Percentiles rank a stretch among this genome's conserved stretches.
Evolutionary conservation across 2,888 invertebrate genomes (phyloP).

Genomic region (Drosophila anomelani): DNA sequence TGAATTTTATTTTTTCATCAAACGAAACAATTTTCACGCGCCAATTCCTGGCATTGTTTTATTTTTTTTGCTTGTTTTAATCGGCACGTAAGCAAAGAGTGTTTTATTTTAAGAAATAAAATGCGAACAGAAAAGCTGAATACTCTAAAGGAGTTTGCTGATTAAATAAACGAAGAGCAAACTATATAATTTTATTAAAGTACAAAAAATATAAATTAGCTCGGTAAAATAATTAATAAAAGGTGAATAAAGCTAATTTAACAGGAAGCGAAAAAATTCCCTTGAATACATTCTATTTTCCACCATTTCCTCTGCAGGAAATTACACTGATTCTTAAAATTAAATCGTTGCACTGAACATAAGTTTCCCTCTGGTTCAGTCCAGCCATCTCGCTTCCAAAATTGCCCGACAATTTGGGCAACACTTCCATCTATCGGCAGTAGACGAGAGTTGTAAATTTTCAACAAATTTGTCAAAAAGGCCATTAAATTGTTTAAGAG

Average conservation of each 20-base stretch:
- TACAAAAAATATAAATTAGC: not conserved
- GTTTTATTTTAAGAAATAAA: slow-evolving; percentile 64
- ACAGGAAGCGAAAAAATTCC: not conserved
- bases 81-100: slow-evolving; percentile 68
- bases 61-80: slow-evolving; percentile 43
- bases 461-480: slow-evolving; percentile 76
- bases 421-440: slow-evolving; percentile 50
- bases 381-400: slow-evolving; percentile 26
- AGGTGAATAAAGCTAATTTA: not conserved
- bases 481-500: slow-evolving; percentile 59
- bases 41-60: slow-evolving; percentile 76
- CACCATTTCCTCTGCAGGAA: not conserved
- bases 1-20: slow-evolving; percentile 57
- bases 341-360: slow-evolving; percentile 2
- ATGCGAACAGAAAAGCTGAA: slow-evolving; percentile 29
- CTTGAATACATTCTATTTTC: not conserved
- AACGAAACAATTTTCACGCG: slow-evolving; percentile 72
- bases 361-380: not conserved
- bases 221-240: not conserved
- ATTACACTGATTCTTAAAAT: not conserved
- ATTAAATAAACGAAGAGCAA: not conserved
- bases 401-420: slow-evolving; percentile 17
- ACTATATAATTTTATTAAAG: not conserved
- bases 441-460: slow-evolving; percentile 59
- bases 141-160: not conserved